Evolutionary conservation across 2,888 invertebrate species (phyloP).

Genomic region (Pheosia tremula): DNA sequence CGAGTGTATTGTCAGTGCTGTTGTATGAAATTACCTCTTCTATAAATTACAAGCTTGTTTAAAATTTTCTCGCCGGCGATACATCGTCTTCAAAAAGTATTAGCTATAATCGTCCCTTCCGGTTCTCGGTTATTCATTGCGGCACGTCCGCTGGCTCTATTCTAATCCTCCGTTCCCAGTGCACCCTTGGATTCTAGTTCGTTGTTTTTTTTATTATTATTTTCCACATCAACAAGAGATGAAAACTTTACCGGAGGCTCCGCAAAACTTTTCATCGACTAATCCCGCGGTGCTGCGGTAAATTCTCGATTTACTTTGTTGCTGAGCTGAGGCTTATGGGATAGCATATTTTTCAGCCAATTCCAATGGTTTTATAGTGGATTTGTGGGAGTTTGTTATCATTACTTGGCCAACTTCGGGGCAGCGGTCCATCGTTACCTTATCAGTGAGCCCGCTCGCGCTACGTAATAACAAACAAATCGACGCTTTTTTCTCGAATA

Average conservation of each 20-base stretch:
- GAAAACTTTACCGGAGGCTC: slow-evolving; percentile 67
- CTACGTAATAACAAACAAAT: slow-evolving; percentile 31
- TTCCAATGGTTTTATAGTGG: slow-evolving; percentile 65
- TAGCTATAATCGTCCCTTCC: slow-evolving; percentile 53
- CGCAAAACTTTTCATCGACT: slow-evolving; percentile 71
- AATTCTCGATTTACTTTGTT: slow-evolving; percentile 79
- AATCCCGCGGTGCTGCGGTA: slow-evolving; percentile 74
- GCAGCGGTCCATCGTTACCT: slow-evolving; percentile 27
- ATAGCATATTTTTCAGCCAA: slow-evolving; percentile 76
- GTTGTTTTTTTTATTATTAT: slow-evolving; percentile 57
- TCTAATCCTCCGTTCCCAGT: slow-evolving; percentile 54
- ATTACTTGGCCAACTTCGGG: slow-evolving; percentile 60
- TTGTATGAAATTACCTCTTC: slow-evolving; percentile 22
- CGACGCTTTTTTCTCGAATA: slow-evolving; percentile 36
- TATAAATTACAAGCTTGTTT: slow-evolving; percentile 24
- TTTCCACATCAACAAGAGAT: slow-evolving; percentile 75
- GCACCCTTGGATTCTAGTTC: slow-evolving; percentile 53
- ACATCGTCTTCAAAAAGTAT: slow-evolving; percentile 52
- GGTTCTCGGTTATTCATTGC: slow-evolving; percentile 60
- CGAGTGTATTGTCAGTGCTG: background rate
- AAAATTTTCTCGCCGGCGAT: slow-evolving; percentile 26
- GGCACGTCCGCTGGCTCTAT: slow-evolving; percentile 50
- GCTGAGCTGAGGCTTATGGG: slow-evolving; percentile 67
- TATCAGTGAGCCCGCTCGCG: slow-evolving; percentile 20
- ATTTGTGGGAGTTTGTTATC: slow-evolving; percentile 72